These are phyloP conservation scores for Daphoenositta chrysoptera DNA, from an alignment of 2,113 vertebrate genomes.

Conservation along the genomic window DNA sequence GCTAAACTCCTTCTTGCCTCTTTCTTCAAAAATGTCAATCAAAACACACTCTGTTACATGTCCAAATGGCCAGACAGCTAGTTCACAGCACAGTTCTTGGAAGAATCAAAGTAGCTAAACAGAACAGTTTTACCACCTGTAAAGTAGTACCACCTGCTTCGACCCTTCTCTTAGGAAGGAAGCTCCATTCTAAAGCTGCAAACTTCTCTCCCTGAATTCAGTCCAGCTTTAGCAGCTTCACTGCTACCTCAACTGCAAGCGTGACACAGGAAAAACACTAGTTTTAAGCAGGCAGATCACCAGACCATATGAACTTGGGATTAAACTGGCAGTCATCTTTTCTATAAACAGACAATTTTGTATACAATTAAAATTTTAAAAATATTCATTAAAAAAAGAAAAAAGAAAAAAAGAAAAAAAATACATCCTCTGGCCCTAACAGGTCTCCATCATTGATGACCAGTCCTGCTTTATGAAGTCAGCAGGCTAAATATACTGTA, in stretches of 20 bases:
- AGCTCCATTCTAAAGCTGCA: background rate
- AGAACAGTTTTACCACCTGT: background rate
- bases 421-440: background rate
- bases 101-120: background rate
- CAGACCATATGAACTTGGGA: background rate
- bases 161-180: background rate
- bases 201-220: background rate
- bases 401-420: background rate
- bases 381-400: background rate
- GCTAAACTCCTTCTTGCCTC: background rate
- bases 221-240: background rate
- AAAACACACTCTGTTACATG: background rate
- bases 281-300: background rate
- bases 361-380: background rate
- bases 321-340: background rate
- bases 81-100: background rate
- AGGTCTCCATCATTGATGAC: background rate
- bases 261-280: background rate
- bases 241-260: background rate
- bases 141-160: background rate
- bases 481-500: background rate
- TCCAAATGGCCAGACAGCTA: background rate
- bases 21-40: background rate
- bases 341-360: background rate
- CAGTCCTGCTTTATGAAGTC: background rate